Conservation (phyloP, 2,797 vertebrate species). For the Galaxias olidus region DNA sequence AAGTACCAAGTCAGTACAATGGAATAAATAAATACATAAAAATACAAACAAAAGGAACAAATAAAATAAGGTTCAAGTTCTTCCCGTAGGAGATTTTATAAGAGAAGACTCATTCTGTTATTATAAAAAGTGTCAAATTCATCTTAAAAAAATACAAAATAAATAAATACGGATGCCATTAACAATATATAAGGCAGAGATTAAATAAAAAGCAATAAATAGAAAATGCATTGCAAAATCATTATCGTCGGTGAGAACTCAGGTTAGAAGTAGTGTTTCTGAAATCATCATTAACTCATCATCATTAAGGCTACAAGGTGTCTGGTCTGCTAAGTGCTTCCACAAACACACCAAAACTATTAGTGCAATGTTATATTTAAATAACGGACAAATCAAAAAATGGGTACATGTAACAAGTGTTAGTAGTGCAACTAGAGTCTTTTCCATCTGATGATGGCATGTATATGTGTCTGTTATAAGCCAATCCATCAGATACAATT, state of each 20-base stretch:
- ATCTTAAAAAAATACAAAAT: constrained; percentile 10
- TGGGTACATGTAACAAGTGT: constrained; percentile 8
- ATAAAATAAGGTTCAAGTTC: background rate
- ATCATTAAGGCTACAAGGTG: constrained; percentile 19
- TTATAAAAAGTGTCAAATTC: constrained; percentile 28
- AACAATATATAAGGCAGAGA: constrained; percentile 29
- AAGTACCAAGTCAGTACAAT: constrained; percentile 51
- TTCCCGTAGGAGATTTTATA: background rate
- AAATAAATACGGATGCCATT: background rate
- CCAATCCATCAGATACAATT: constrained; percentile 53
- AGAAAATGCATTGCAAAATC: constrained; percentile 24
- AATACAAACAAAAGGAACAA: constrained; percentile 50
- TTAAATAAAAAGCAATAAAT: constrained; percentile 25
- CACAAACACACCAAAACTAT: constrained; percentile 27
- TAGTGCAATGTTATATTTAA: constrained; percentile 26
- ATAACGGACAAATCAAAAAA: constrained; percentile 25
- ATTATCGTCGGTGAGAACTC: background rate
- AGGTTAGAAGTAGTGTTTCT: constrained; percentile 12
- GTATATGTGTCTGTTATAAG: constrained; percentile 53
- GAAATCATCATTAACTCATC: constrained; percentile 10
- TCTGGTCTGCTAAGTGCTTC: constrained; percentile 37
- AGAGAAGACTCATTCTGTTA: constrained; percentile 15
- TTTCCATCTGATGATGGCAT: background rate
- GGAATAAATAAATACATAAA: constrained; percentile 61
- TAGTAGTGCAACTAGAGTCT: background rate